Base-by-base conservation (phyloP, 2,888 invertebrate genomes). In the Philhelius pedissequus region DNA sequence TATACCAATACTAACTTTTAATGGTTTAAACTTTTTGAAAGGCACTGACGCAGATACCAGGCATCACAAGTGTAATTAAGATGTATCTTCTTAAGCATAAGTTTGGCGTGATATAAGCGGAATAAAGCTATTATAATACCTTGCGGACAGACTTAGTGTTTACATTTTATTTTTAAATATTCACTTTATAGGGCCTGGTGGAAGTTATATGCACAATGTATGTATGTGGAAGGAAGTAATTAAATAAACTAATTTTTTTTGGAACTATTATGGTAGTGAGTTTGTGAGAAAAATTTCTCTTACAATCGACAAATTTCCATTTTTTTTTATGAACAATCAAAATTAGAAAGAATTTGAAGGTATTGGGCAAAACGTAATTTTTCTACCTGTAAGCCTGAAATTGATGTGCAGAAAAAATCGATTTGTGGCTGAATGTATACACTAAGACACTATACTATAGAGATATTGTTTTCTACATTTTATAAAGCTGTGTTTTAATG, bases 41-140 rank as follows among this genome's bases (percentile, higher is more conserved):
- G 25, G n/a, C 54, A 18, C 43, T 69, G 48, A 35, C 54, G 52
- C 38, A 40, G 62, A 54, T 22, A 45, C 45, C 54, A 74, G 35
- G 27, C 52, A 52, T 30, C 52, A 15, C 25, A 48, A 66, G 50
- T 73, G 66, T 80, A 48, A 69, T 62, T 73, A 68, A 54, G 68
- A 48, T 54, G 13, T 30, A 54, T 54, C 54, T 54, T 18, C 13
- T 48, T 48, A 22, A 25, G 22, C 13, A 7, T 25, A 48, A 25
- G 48, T 22, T 22, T 48, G 13, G 13, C 8, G 5, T 54, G 54
- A 30, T 30, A 30, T 54, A 54, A 54, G 54, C 9, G 18, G 18
- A 30, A 54, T n/a, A 30, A 11, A 54, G 54, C 11, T 18, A 30
- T 54, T 30, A 32, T 18, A 30, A 15, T 52, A 15, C 3, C 15